A percentile compares a stretch with the other conserved stretches of the same genome.
These are phyloP conservation scores for Irena cyanogastra DNA, from an alignment of 2,113 vertebrate genomes.

Conservation along the genomic window DNA sequence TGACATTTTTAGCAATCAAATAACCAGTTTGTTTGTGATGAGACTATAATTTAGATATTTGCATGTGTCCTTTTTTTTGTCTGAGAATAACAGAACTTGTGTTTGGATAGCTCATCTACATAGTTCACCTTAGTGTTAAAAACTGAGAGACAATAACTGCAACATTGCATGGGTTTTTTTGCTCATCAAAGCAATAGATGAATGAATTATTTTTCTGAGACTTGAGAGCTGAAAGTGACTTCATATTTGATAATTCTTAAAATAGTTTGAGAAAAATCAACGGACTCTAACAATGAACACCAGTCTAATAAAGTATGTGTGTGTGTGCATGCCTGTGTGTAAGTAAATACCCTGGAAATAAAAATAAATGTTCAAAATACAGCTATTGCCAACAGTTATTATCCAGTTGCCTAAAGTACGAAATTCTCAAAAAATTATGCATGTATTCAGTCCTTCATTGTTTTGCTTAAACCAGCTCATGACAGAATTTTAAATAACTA, in stretches of 20 bases:
- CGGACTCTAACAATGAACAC: not conserved
- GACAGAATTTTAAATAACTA: constrained; percentile 55
- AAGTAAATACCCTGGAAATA: not conserved
- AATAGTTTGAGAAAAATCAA: not conserved
- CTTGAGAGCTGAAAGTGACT: not conserved
- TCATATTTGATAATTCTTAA: not conserved
- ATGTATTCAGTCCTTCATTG: not conserved
- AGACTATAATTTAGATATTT: not conserved
- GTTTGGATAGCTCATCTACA: not conserved
- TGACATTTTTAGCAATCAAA: not conserved
- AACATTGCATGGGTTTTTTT: rapidly evolving
- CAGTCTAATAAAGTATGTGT: not conserved
- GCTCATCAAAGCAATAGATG: not conserved
- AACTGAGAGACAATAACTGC: not conserved
- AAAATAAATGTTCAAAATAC: not conserved
- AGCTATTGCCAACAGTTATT: not conserved
- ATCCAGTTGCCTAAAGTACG: not conserved
- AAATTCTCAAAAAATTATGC: constrained; percentile 17
- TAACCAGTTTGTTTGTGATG: not conserved
- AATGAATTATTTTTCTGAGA: not conserved
- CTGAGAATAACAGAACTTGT: not conserved
- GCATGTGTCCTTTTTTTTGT: not conserved
- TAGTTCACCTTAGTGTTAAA: not conserved
- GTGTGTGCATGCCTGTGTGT: not conserved
- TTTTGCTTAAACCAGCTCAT: constrained; percentile 27